Base-by-base conservation (phyloP, 2,888 invertebrate species). In the Pristionchus mayeri region DNA sequence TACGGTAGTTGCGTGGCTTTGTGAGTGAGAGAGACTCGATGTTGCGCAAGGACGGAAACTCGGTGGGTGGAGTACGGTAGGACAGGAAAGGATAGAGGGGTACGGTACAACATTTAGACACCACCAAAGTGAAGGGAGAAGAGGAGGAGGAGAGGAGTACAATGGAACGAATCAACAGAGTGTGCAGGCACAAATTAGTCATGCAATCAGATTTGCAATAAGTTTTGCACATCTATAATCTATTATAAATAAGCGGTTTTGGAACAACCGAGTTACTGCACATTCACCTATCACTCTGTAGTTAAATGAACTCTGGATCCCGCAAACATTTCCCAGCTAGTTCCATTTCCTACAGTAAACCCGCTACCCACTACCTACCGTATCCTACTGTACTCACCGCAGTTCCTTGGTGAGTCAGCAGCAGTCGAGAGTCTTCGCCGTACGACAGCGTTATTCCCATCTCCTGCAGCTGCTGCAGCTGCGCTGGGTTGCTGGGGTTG, bases 391-490 rank as follows among this genome's bases (percentile, higher is more conserved):
- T 63, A 37, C 34, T 24, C 48, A 97, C 97, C 94, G 96, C 96
- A 76, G 96, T 96, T 2, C 94, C 93, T 24, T 94, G 93, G 93
- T 98, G 98, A 83, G 97, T 95, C 85, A 98, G 95, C 93, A 98
- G 97, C 86, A 98, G 96, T 87, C 97, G 94, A 78, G 98, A 98
- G 93, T 98, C 97, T 24, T 95, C 95, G 93, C 97, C 94, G 0
- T 96, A 96, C 87, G 97, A 95, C 90, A 98, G 96, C 85, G 96
- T 96, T 92, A 99, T 98, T 87, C 98, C 98, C 97, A 98, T 98
- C 93, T 96, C 96, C 86, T 96, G 95, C 88, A 98, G 95, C 88
- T 96, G 95, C 93, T 95, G 95, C 89, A 97, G 94, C 94, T 98
- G 98, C 84, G 97, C 96, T 85, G 96, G 95, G 94, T 98, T 97